These are phyloP conservation scores for Vulpes vulpes DNA, from an alignment of 2,113 vertebrate species.

Conservation along the genomic window DNA sequence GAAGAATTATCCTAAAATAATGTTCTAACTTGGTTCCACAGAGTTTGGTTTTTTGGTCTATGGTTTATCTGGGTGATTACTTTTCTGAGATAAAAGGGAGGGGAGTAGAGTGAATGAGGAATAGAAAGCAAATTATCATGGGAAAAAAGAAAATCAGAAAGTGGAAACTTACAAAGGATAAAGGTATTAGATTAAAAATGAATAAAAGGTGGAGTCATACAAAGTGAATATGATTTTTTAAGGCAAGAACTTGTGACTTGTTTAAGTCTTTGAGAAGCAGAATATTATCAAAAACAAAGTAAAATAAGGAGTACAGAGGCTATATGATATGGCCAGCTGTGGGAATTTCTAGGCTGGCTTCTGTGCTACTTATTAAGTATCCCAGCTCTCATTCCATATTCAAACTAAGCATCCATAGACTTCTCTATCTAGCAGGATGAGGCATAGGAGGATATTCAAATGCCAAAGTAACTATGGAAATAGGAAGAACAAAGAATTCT, in stretches of 20 bases:
- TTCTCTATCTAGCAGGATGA: conserved; percentile 59
- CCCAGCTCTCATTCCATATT: conserved; percentile 76
- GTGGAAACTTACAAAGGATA: conserved; percentile 42
- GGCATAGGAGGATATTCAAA: conserved; percentile 71
- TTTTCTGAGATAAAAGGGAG: conserved; percentile 54
- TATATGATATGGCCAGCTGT: conserved; percentile 48
- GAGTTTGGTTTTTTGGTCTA: background rate
- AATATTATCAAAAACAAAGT: conserved; percentile 62
- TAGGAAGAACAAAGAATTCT: conserved; percentile 79
- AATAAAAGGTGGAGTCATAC: conserved; percentile 35
- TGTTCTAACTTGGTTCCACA: conserved; percentile 36
- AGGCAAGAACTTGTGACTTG: conserved; percentile 63
- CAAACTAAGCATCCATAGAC: conserved; percentile 74
- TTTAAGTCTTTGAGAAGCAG: conserved; percentile 71
- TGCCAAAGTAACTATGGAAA: conserved; percentile 78
- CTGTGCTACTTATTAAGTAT: conserved; percentile 75
- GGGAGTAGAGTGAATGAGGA: background rate
- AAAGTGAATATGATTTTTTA: conserved; percentile 66
- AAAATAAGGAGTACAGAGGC: conserved; percentile 77
- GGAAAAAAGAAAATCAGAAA: conserved; percentile 65
- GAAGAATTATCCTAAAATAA: conserved; percentile 53
- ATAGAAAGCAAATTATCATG: conserved; percentile 50
- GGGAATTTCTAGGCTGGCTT: conserved; percentile 70
- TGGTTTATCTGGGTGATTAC: conserved; percentile 45
- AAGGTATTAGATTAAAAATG: conserved; percentile 51